phyloP scores from a whole-genome alignment of 2,797 vertebrate species.

The Enoplosus armatus region DNA sequence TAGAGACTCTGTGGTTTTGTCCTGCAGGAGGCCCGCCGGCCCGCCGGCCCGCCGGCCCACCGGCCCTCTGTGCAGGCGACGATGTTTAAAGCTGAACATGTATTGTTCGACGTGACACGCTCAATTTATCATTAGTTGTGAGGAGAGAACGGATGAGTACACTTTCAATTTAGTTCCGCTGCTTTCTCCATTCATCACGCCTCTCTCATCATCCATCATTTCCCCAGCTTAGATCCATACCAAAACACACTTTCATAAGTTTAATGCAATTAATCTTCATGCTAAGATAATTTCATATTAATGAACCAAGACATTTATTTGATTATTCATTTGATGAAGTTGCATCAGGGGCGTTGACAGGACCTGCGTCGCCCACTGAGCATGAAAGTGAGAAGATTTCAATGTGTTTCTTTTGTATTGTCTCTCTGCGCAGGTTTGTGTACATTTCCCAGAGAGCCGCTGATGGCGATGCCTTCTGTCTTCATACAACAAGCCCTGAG shows the following conservation, averaged over 20 bases:
- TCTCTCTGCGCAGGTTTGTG: conserved; percentile 60
- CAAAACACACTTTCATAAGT: conserved; percentile 93
- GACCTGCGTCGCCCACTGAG: conserved; percentile 79
- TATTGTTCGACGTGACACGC: conserved; percentile 97
- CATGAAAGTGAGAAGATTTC: conserved; percentile 60
- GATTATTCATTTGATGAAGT: conserved; percentile 92
- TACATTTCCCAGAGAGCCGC: conserved; percentile 57
- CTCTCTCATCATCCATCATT: conserved; percentile 96
- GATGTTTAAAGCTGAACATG: conserved; percentile 54
- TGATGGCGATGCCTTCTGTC: conserved; percentile 76
- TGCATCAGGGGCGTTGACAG: conserved; percentile 74
- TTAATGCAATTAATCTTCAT: conserved; percentile 99
- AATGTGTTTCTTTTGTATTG: conserved; percentile 54
- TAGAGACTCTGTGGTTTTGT: too few species aligned
- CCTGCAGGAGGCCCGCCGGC: background rate
- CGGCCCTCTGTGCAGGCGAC: background rate
- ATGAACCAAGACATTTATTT: conserved; percentile 90
- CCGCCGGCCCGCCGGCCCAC: background rate
- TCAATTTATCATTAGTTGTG: conserved; percentile 99
- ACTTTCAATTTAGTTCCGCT: conserved; percentile 99
- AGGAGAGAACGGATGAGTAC: conserved; percentile 98
- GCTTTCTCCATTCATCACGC: conserved; percentile 98
- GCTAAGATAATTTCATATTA: conserved; percentile 96
- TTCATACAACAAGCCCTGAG: conserved; percentile 86
- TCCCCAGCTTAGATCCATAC: conserved; percentile 65